Base-by-base conservation (phyloP, 2,888 invertebrate species). In the Cheilosia vulpina region DNA sequence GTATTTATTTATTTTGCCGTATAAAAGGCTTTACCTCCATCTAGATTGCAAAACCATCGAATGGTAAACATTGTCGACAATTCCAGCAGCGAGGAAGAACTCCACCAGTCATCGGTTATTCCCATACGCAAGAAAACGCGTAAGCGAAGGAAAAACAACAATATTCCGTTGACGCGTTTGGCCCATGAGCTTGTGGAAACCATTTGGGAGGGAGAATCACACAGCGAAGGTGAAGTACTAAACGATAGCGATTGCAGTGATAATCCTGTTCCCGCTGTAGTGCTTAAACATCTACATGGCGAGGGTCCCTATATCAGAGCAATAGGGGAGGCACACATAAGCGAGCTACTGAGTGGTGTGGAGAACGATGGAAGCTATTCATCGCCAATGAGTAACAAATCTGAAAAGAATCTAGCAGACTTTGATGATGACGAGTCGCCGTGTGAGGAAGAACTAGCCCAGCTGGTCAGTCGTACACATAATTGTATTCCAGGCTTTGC, bases 381-480 rank as follows among this genome's bases (percentile, higher is more conserved):
- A n/a, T 98, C 98, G 0, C 95, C 97, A 41, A 95, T 97, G 93
- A 98, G 97, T 85, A 97, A 96, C 88, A 98, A 98, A 92, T 98
- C 98, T 2, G 98, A 98, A 89, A 97, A 98, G 88, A 98, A 98
- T 91, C 96, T 98, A 95, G 97, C 97, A 0, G 98, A 98, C 92
- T 96, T 98, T 89, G 98, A 98, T 89, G 98, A 98, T 5, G 96
- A 96, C 89, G 97, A 97, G 89, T 97, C 97, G 9, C 96, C 96
- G 0, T 97, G 97, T 90, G 97, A 97, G 89, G 97, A 97, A 90
- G 97, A 96, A 90, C 92, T 96, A 45, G 96, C 96, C 0, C 94
- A 96, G 88, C 93, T 97, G 55, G 95, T 96, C 0, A 96, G 95
- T 60, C 95, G 95, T 92, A 94, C 94, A 88, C 90, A 89, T 27